Conservation (phyloP, 1,140 invertebrate genomes). For the Bombus picipes region DNA sequence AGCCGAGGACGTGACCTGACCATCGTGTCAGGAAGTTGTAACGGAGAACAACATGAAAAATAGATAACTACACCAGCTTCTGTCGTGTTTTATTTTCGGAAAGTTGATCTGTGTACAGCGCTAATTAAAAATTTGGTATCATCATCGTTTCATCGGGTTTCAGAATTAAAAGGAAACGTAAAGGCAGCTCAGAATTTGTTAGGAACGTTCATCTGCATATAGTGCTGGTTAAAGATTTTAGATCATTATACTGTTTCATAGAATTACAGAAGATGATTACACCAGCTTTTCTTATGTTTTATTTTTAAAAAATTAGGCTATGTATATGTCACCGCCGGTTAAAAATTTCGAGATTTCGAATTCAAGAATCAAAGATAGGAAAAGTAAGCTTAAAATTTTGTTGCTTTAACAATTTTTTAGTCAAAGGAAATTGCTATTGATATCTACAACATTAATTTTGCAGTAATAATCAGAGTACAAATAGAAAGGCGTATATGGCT, state of each 20-base stretch:
- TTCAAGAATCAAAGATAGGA: neutral
- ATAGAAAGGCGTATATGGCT: neutral
- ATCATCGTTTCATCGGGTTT: no score
- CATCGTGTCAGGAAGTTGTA: slow-evolving; percentile 8
- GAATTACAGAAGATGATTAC: neutral
- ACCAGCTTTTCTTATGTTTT: neutral
- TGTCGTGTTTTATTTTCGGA: neutral
- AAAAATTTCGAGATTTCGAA: no score
- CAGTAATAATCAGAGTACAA: no score
- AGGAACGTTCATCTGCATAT: no score
- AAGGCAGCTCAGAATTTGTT: no score
- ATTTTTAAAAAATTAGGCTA: neutral
- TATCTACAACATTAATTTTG: no score
- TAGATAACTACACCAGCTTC: neutral
- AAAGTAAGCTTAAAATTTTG: no score
- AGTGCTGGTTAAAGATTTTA: no score
- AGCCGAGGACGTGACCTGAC: neutral
- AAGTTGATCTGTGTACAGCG: neutral
- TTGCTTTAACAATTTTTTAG: neutral
- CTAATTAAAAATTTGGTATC: neutral
- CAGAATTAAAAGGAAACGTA: no score
- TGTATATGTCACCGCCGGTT: no score
- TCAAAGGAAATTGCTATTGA: no score
- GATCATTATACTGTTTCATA: no score
- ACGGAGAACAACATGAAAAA: neutral